Base-by-base conservation (phyloP, 2,113 vertebrate species). In the Diadophis punctatus region DNA sequence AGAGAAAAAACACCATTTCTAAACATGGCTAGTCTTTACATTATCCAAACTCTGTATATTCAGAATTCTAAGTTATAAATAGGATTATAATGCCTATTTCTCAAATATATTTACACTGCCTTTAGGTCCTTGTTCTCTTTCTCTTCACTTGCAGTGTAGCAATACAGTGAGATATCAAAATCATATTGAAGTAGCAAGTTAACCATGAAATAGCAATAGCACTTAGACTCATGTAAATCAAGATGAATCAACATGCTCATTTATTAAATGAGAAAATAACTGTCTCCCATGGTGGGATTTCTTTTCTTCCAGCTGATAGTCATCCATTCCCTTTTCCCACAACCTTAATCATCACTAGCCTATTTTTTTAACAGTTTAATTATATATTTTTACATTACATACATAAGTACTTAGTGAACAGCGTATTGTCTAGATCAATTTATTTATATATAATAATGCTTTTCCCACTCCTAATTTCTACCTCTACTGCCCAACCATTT, bases 201-300 rank as follows among this genome's bases (percentile, higher is more conserved):
- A 27, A 55, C 10, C 53, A 10, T 91, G 49, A 86, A 34, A 46
- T 56, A 55, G 53, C 53, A 55, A 55, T 55, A 55, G 20, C 53
- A 55, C 53, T 55, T 55, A 55, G 4, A 55, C 18, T 56, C 23
- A 30, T n/a, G 55, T 46, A 22, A 46, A 8, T 39, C 43, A 56
- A 60, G 96, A 95, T 95, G 94, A 93, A 80, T 49, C 90, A 94
- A 92, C 60, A 1, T 92, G 30, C 52, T 34, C 95, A 91, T 94
- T 94, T 94, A 91, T 92, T 53, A 95, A 90, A 93, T 94, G 94
- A 93, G 94, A 96, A 95, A 96, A 96, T 96, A 90, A 91, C 87
- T 91, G 49, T 95, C 93, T 96, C 91, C 49, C 93, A 95, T 95
- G 11, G 11, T 93, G 34, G 20, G 92, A 95, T 93, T 85, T 4